Evolutionary conservation across 2,888 invertebrate genomes (phyloP).

Genomic region (Flexamia atlantica): DNA sequence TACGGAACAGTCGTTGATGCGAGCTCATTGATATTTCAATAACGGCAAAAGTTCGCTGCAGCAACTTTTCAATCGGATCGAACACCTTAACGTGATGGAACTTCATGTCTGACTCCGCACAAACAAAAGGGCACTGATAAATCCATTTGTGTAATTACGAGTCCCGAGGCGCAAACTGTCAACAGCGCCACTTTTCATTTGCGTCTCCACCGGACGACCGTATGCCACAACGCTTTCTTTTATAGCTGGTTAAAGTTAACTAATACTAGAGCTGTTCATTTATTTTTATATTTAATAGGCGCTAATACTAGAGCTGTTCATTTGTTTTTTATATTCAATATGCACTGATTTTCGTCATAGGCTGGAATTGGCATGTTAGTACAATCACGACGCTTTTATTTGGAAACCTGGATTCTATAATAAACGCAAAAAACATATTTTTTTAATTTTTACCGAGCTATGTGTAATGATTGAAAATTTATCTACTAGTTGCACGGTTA

Average conservation of each 20-base stretch:
- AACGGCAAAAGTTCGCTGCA: conserved; percentile 14
- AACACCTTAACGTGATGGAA: conserved; percentile 38
- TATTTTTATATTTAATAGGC: no score
- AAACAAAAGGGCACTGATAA: conserved; percentile 22
- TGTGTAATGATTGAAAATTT: no score
- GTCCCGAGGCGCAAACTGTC: conserved; percentile 14
- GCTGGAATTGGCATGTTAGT: no score
- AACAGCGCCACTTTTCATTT: conserved; percentile 6
- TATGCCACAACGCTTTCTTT: conserved; percentile 5
- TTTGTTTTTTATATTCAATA: no score
- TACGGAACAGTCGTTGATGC: conserved; percentile 19
- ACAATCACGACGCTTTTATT: no score
- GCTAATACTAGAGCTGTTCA: no score
- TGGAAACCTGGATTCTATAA: no score
- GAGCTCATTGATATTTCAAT: conserved; percentile 38
- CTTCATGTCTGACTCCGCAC: conserved; percentile 12
- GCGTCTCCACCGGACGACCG: background rate
- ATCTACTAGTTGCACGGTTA: no score
- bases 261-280: no score
- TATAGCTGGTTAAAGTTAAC: background rate
- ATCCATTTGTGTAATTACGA: conserved; percentile 26
- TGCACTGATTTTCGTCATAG: no score
- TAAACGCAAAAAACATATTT: no score
- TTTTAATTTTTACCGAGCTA: no score
- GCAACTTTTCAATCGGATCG: conserved; percentile 33